phyloP scores from a whole-genome alignment of 2,797 vertebrate species.

The Falco novaeseelandiae region DNA sequence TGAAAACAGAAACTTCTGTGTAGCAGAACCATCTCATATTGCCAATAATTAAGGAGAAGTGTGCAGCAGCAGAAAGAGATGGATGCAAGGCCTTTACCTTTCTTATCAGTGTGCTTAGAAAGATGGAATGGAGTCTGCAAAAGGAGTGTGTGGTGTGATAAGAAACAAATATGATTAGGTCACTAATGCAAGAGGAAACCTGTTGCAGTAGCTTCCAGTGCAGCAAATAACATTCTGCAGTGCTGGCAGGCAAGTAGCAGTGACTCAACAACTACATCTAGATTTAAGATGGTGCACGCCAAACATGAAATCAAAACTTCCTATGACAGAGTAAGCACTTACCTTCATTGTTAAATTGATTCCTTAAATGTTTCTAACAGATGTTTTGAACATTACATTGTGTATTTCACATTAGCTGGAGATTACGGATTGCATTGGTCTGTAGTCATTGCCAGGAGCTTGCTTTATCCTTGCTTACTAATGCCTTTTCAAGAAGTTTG shows the following conservation, averaged over 20 bases:
- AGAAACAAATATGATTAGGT: not conserved
- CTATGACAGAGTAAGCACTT: not conserved
- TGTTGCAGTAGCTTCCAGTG: not conserved
- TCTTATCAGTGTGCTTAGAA: not conserved
- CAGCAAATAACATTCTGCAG: constrained; percentile 39
- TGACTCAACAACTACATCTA: constrained; percentile 56
- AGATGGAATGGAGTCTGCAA: not conserved
- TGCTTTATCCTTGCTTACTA: not conserved
- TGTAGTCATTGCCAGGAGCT: not conserved
- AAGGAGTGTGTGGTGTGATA: not conserved
- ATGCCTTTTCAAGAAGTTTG: constrained; percentile 2
- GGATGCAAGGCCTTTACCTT: not conserved
- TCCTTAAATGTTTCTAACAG: not conserved
- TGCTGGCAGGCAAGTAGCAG: constrained; percentile 30
- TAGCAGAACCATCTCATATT: not conserved
- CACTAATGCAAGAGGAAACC: not conserved
- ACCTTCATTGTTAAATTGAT: not conserved
- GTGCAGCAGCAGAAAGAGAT: not conserved
- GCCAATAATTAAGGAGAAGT: not conserved
- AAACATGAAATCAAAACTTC: not conserved
- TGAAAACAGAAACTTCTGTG: not conserved
- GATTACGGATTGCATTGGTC: not conserved
- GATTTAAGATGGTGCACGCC: not conserved
- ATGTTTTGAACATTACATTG: not conserved
- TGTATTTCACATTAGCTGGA: not conserved